Conservation (phyloP, 2,888 invertebrate species). For the Gandaritis pyraliata region DNA sequence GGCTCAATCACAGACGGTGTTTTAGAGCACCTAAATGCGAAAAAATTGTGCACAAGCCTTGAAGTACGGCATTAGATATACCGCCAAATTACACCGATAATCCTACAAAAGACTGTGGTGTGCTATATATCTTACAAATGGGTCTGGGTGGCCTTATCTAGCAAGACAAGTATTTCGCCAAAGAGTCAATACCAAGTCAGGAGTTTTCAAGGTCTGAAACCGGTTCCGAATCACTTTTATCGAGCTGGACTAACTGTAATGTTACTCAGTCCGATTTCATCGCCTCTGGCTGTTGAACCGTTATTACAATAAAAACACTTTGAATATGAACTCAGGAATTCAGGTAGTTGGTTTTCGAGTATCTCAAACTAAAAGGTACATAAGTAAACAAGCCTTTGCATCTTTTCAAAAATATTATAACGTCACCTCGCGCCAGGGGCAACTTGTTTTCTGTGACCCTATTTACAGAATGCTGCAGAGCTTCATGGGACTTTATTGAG, state of each 20-base stretch:
- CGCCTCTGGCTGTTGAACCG: constrained; percentile 40
- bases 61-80: too few species aligned
- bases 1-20: too few species aligned
- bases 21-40: too few species aligned
- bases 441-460: too few species aligned
- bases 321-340: constrained; percentile 4
- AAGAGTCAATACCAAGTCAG: constrained; percentile 29
- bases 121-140: neutral
- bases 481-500: too few species aligned
- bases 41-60: too few species aligned
- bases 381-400: too few species aligned
- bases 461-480: too few species aligned
- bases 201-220: constrained; percentile 40
- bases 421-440: too few species aligned
- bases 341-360: constrained; percentile 4
- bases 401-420: too few species aligned
- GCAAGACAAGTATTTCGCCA: constrained; percentile 29
- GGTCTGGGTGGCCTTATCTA: constrained; percentile 1
- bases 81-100: too few species aligned
- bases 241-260: constrained; percentile 35
- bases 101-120: too few species aligned
- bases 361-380: neutral
- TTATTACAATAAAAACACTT: constrained; percentile 42
- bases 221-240: constrained; percentile 37
- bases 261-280: constrained; percentile 43